A percentile compares a stretch with the other conserved stretches of the same genome.
These are phyloP conservation scores for Auanema freiburgensis DNA, from an alignment of 2,888 invertebrate species.

Conservation along the genomic window DNA sequence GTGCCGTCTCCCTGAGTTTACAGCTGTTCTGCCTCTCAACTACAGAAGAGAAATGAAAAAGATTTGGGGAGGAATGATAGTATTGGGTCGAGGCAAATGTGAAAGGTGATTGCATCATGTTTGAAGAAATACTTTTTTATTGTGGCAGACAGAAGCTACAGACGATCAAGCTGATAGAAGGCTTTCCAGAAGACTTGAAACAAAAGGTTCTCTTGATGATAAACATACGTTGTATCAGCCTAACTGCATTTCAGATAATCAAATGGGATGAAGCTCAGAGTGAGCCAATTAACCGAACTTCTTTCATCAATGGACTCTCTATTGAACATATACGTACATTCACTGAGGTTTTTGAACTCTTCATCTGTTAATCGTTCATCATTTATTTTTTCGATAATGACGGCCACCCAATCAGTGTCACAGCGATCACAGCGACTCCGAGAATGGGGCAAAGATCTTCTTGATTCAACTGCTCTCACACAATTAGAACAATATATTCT, in stretches of 20 bases:
- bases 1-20: not conserved
- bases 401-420: no score
- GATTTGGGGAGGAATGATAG: not conserved
- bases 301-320: not conserved
- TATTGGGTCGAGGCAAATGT: not conserved
- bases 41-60: not conserved
- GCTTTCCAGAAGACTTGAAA: not conserved
- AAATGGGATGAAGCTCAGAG: not conserved
- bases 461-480: constrained; percentile 13
- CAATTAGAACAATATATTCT: constrained; percentile 8
- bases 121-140: not conserved
- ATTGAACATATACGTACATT: not conserved
- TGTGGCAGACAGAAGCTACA: not conserved
- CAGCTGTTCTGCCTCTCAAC: not conserved
- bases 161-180: not conserved
- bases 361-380: no score
- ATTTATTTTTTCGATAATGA: no score
- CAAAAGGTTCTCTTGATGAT: not conserved
- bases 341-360: not conserved
- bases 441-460: constrained; percentile 16
- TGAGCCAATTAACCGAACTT: not conserved
- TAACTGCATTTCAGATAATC: not conserved
- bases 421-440: constrained; percentile 10
- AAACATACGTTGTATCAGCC: not conserved
- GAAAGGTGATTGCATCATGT: not conserved